Base-by-base conservation (phyloP, 2,797 vertebrate species). In the Anguilla megastoma region DNA sequence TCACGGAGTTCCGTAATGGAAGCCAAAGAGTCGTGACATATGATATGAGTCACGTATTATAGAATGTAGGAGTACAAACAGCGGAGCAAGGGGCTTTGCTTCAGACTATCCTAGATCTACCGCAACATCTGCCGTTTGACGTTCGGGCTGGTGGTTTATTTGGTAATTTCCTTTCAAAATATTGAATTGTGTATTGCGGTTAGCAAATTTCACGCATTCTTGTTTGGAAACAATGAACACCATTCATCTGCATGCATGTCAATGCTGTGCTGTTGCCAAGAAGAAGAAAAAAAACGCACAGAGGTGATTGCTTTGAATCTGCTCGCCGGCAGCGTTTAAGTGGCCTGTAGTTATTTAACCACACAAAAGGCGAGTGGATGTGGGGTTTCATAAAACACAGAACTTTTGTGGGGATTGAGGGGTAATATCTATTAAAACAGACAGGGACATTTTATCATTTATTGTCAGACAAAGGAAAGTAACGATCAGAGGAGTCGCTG, bases 61-160 rank as follows among this genome's bases (percentile, higher is more conserved):
- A 45, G 41, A 63, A 21, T 63, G 69, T 27, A 10, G 27, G 27
- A 7, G 27, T 12, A 71, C 2, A 8, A 71, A 30, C n/a, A 30
- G 9, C 8, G 1, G 27, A 30, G 69, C 27, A 27, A 71, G 2
- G 27, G n/a, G 52, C 76, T 88, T 85, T 52, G 5, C 14, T 27
- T 45, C 36, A 3, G 66, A 84, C 33, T 74, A 45, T 56, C 10
- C 74, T 88, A 63, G 56, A 58, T 58, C 56, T 8, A 5, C 14
- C 8, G 2, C 27, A 56, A 71, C 87, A 88, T 88, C 87, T 88
- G 82, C 27, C 33, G 30, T 85, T 58, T 76, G 87, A 85, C 83
- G 41, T 76, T 56, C 85, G 66, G 87, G 45, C 60, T 63, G 56
- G n/a, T 63, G 60, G 76, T 45, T 50, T 45, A 48, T 66, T 48